phyloP scores from a whole-genome alignment of 2,888 invertebrate species.

The Apamea epomidion region DNA sequence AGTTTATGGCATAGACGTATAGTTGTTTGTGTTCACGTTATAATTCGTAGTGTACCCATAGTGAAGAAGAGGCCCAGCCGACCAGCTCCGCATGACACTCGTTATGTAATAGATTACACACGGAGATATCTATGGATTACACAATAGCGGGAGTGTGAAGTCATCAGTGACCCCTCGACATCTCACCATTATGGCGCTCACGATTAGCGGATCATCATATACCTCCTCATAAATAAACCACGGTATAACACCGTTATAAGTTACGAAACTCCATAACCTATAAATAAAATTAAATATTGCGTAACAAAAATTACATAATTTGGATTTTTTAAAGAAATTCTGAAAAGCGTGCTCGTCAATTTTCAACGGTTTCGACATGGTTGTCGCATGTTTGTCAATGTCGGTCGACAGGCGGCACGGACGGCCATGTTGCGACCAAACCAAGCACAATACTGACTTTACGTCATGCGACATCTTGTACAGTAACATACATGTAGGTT shows the following conservation, averaged over 20 bases:
- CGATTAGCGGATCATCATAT: constrained; percentile 61
- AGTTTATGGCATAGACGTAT: constrained; percentile 46
- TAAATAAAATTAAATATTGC: constrained; percentile 53
- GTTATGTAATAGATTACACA: constrained; percentile 74
- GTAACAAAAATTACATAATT: constrained; percentile 62
- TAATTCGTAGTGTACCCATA: constrained; percentile 27
- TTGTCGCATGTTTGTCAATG: constrained; percentile 68
- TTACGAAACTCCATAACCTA: constrained; percentile 46
- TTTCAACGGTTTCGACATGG: constrained; percentile 68
- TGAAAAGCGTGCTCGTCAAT: constrained; percentile 71
- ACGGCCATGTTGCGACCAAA: constrained; percentile 56
- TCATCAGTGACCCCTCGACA: constrained; percentile 75
- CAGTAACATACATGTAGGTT: constrained; percentile 24
- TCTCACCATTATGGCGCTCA: constrained; percentile 69
- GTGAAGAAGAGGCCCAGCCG: constrained; percentile 28
- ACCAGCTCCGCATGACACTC: constrained; percentile 48
- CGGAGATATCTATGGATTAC: no score
- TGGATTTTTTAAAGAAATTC: constrained; percentile 61
- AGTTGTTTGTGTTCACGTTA: constrained; percentile 33
- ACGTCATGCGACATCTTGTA: constrained; percentile 31
- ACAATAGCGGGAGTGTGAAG: constrained; percentile 69
- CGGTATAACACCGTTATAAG: constrained; percentile 43
- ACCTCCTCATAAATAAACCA: constrained; percentile 43
- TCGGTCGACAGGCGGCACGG: constrained; percentile 51
- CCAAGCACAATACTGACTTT: constrained; percentile 35